phyloP scores from a whole-genome alignment of 2,113 vertebrate species.

The Odontesthes bonariensis region DNA sequence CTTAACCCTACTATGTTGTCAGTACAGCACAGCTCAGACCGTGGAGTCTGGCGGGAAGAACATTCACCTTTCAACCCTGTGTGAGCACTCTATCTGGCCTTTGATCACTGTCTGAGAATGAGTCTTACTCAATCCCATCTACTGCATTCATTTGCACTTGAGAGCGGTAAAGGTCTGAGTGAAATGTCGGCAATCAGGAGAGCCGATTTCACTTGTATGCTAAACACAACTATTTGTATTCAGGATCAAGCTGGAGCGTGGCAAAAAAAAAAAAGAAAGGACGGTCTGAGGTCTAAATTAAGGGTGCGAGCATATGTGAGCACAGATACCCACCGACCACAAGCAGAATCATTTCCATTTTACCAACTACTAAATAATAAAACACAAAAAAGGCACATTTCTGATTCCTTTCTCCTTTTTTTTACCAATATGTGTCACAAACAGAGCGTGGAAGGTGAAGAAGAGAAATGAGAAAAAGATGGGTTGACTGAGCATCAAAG shows the following conservation, averaged over 20 bases:
- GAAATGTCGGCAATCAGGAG: constrained; percentile 39
- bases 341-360: constrained; percentile 12
- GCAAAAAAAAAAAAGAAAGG: constrained; percentile 10
- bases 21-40: constrained; percentile 13
- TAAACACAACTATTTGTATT: constrained; percentile 55
- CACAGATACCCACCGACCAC: not conserved
- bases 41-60: constrained; percentile 16
- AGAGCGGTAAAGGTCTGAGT: constrained; percentile 41
- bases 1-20: not conserved
- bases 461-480: constrained; percentile 43
- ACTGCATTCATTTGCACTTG: constrained; percentile 26
- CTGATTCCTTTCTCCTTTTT: constrained; percentile 10
- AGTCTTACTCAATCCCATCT: constrained; percentile 46
- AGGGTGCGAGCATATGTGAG: constrained; percentile 13
- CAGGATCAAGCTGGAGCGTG: constrained; percentile 18
- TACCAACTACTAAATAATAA: constrained; percentile 14
- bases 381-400: constrained; percentile 8
- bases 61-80: constrained; percentile 20
- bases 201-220: constrained; percentile 30
- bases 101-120: constrained; percentile 51
- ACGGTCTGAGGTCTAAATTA: constrained; percentile 45
- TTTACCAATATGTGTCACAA: constrained; percentile 22
- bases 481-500: constrained; percentile 56
- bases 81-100: constrained; percentile 43
- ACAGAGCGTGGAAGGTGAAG: constrained; percentile 18